Conservation (phyloP, 2,113 vertebrate genomes). For the Heterotilapia buettikoferi region DNA sequence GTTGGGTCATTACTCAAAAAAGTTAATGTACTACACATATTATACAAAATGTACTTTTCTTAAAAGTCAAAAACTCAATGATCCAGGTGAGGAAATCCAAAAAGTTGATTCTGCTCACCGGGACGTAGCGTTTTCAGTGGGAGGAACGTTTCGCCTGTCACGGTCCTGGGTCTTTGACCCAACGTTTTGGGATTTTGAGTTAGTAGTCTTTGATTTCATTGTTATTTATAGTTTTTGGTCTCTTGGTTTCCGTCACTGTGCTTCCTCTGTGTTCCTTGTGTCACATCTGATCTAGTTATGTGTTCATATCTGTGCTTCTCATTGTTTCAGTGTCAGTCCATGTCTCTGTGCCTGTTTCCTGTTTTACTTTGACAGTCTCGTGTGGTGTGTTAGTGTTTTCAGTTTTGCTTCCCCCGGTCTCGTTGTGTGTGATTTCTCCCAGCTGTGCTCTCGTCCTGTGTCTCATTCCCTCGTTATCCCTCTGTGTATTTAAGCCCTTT, state of each 20-base stretch:
- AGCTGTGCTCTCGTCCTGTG: not conserved
- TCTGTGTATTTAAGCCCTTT: not conserved
- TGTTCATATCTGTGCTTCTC: not conserved
- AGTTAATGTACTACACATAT: not conserved
- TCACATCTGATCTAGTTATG: not conserved
- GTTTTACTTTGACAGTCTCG: too few relatives aligned
- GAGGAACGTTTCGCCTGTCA: not conserved
- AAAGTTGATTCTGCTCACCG: not conserved
- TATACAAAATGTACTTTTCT: not conserved
- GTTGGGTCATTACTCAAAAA: not conserved
- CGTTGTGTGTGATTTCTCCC: too few relatives aligned
- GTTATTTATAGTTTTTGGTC: not conserved
- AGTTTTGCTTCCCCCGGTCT: too few relatives aligned
- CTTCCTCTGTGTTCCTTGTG: not conserved
- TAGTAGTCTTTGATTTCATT: not conserved
- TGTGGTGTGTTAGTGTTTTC: too few relatives aligned
- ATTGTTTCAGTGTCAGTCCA: not conserved
- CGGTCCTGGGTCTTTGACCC: not conserved
- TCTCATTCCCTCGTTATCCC: not conserved
- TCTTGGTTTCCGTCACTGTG: not conserved
- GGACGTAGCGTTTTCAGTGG: not conserved
- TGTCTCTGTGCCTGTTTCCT: not conserved
- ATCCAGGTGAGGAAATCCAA: not conserved
- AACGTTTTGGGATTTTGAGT: not conserved
- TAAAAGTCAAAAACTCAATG: not conserved